Evolutionary conservation across 2,888 invertebrate genomes (phyloP).

Genomic region (Timandra comae): DNA sequence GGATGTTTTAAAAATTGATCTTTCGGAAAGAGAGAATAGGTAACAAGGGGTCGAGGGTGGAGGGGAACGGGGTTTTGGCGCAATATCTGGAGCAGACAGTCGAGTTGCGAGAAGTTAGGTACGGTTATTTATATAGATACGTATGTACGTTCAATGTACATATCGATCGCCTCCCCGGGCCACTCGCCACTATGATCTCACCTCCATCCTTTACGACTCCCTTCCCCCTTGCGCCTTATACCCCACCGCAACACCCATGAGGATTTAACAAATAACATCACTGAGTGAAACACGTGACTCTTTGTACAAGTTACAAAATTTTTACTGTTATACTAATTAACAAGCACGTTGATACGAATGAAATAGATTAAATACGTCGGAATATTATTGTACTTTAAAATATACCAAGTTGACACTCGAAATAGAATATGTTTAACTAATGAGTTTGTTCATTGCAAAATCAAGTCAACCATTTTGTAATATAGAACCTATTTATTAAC

Average conservation of each 20-base stretch:
- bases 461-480: no score
- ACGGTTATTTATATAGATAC: slow-evolving; percentile 72
- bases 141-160: slow-evolving; percentile 76
- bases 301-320: slow-evolving; percentile 12
- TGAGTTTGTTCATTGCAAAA: no score
- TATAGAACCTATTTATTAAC: no score
- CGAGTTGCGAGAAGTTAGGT: slow-evolving; percentile 73
- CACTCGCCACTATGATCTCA: slow-evolving; percentile 77
- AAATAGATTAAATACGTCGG: no score
- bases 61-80: slow-evolving; percentile 65
- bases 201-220: slow-evolving; percentile 71
- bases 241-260: slow-evolving; percentile 57
- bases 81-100: slow-evolving; percentile 75
- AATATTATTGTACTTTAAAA: no score
- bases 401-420: no score
- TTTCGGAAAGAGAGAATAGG: slow-evolving; percentile 42
- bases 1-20: slow-evolving; percentile 28
- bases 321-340: no score
- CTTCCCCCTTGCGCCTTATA: slow-evolving; percentile 38
- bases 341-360: no score
- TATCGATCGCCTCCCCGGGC: slow-evolving; percentile 75
- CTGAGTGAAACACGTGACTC: slow-evolving; percentile 30
- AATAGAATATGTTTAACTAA: no score
- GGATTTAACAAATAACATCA: slow-evolving; percentile 52
- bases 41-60: slow-evolving; percentile 40